Base-by-base conservation (phyloP, 2,888 invertebrate genomes). In the Hypomecis punctinalis region DNA sequence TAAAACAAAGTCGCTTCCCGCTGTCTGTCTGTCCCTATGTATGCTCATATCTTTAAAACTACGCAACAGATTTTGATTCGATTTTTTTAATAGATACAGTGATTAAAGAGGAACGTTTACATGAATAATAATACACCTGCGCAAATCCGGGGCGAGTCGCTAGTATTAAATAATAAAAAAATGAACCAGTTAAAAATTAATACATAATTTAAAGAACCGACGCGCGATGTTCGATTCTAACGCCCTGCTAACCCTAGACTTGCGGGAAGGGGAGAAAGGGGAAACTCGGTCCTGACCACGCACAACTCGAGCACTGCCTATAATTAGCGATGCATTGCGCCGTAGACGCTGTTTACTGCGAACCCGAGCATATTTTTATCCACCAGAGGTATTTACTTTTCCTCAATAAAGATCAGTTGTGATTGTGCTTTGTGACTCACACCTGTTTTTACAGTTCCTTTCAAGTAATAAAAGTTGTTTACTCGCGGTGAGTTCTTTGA, bases 311-410 rank as follows among this genome's bases (percentile, higher is more conserved):
- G 79, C 80, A 79, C 77, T 80, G 75, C 85, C 89, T 91, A 91
- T 91, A 90, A 91, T 91, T 91, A 91, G 90, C 83, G 74, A 79
- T 88, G 86, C 88, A 89, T 85, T 89, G 84, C 81, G 75, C 78
- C 70, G 72, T 75, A 76, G 75, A 75, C 68, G 72, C 61, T 74
- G 78, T 76, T 76, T 76, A 76, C 73, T 52, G 52, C 37, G 43
- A 52, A 11, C 23, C 23, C 37, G 42, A n/a, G 47, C 42, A 48
- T 53, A 60, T 52, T 61, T 61, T 61, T 39, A 53, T 8, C 9
- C 46, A 7, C 5, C 45, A 9, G 39, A 48, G 33, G n/a, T 48
- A 55, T 61, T 49, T 43, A 45, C 56, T 62, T 62, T 62, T 62
- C 56, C 55, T 46, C 13, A 45, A 56, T 51, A 51, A 62, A 61